Base-by-base conservation (phyloP, 2,888 invertebrate species). In the Mantis religiosa region DNA sequence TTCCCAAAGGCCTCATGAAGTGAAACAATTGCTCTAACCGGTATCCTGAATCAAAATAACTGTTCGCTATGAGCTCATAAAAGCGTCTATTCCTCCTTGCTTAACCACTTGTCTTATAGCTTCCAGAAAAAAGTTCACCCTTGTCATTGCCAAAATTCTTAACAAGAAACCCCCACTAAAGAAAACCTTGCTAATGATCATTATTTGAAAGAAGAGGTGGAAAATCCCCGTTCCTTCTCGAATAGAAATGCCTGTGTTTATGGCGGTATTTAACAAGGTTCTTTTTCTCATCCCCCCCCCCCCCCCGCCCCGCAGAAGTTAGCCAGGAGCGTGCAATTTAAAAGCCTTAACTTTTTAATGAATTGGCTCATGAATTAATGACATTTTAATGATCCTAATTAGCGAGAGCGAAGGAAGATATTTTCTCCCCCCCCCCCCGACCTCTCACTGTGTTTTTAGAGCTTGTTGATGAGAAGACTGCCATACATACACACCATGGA, bases 311-410 rank as follows among this genome's bases (percentile, higher is more conserved):
- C 4, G 15, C 14, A 71, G 54, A 71, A 71, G 54, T 71, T 71
- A 71, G 54, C 54, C 54, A 71, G 54, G 25, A 15, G 20, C 54
- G 54, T 71, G 84, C 88, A 88, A 71, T 88, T 88, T 88, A 88
- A 85, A 34, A 88, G n/a, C 86, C 87, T 89, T 87, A 71, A 84
- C 71, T n/a, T 87, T 83, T 86, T 87, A 82, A 83, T 83, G 83
- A 87, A 89, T 87, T 71, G 87, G 54, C 89, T 89, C 87, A 30
- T 84, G 82, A 89, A 87, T 87, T 89, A 86, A 89, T 87, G 89
- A 84, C 85, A 87, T 82, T 89, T 89, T 89, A 89, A 89, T 89
- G 89, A 89, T 86, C 28, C 87, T 89, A 89, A 89, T 89, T 89
- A 89, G 89, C 87, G 34, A 71, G 81, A 28, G 28, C 28, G n/a